Evolutionary conservation across 2,888 invertebrate genomes (phyloP).

Genomic region (Noctua comes): DNA sequence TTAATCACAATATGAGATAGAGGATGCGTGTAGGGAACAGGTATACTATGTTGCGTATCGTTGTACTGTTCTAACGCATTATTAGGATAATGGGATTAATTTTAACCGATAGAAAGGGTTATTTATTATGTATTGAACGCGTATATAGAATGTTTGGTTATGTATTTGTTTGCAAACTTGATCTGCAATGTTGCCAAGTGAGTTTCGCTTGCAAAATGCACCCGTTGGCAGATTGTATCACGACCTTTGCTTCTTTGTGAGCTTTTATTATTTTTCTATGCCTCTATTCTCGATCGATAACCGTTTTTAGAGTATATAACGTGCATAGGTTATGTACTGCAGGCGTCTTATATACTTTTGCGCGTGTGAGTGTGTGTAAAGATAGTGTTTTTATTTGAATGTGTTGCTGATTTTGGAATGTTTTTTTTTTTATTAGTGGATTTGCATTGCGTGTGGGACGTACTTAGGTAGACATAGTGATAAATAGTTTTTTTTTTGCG

Average conservation of each 20-base stretch:
- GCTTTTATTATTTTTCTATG: conserved; percentile 70
- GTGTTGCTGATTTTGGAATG: conserved; percentile 56
- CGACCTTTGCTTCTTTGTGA: conserved; percentile 75
- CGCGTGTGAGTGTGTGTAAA: conserved; percentile 62
- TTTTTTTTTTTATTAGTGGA: conserved; percentile 35
- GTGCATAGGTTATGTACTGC: conserved; percentile 68
- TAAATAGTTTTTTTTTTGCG: conserved; percentile 42
- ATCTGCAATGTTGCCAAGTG: conserved; percentile 76
- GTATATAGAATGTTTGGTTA: conserved; percentile 73
- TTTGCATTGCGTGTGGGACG: conserved; percentile 49
- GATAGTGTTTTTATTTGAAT: conserved; percentile 29
- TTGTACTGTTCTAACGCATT: conserved; percentile 72
- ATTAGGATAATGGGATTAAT: conserved; percentile 68
- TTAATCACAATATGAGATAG: conserved; percentile 66
- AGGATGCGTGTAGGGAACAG: conserved; percentile 70
- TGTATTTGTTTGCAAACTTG: conserved; percentile 79
- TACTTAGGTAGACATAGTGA: conserved; percentile 15
- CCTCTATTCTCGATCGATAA: conserved; percentile 73
- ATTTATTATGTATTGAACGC: conserved; percentile 70
- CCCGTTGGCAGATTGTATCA: conserved; percentile 74
- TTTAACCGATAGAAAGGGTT: conserved; percentile 70
- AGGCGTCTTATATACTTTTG: conserved; percentile 67
- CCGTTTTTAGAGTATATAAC: conserved; percentile 67
- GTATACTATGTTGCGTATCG: conserved; percentile 72
- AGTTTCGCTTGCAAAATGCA: conserved; percentile 74